Conservation (phyloP, 2,797 vertebrate species). For the Potorous gilbertii region DNA sequence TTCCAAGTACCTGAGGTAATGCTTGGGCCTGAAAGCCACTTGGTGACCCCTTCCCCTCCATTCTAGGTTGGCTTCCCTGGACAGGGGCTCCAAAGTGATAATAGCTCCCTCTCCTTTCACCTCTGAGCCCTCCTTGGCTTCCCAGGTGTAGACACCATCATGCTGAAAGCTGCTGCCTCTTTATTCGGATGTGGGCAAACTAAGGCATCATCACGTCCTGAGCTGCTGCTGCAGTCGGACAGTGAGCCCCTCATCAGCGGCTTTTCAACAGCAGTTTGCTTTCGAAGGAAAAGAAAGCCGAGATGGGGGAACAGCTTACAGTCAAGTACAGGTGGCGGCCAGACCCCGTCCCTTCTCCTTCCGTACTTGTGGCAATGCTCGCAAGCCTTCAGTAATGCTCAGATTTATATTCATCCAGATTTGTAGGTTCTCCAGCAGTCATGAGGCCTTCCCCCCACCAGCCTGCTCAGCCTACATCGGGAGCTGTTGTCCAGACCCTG, state of each 20-base stretch:
- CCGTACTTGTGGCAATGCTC: conserved; percentile 53
- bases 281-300: background rate
- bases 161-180: background rate
- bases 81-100: background rate
- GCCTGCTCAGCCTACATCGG: background rate
- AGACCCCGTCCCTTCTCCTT: conserved; percentile 56
- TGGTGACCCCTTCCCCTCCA: conserved; percentile 77
- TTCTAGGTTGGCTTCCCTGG: conserved; percentile 3
- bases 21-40: conserved; percentile 82
- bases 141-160: background rate
- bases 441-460: conserved; percentile 15
- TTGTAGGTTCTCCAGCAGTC: conserved; percentile 71
- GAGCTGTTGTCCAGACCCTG: background rate
- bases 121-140: background rate
- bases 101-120: background rate
- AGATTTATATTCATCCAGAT: conserved; percentile 72
- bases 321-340: conserved; percentile 70
- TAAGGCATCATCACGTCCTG: background rate
- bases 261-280: conserved; percentile 51
- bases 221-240: background rate
- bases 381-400: conserved; percentile 62
- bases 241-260: background rate
- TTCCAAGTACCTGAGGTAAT: conserved; percentile 96
- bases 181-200: background rate
- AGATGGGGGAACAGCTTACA: background rate